These are phyloP conservation scores for Cyprinodon diabolis DNA, from an alignment of 2,797 vertebrate genomes.

Conservation along the genomic window DNA sequence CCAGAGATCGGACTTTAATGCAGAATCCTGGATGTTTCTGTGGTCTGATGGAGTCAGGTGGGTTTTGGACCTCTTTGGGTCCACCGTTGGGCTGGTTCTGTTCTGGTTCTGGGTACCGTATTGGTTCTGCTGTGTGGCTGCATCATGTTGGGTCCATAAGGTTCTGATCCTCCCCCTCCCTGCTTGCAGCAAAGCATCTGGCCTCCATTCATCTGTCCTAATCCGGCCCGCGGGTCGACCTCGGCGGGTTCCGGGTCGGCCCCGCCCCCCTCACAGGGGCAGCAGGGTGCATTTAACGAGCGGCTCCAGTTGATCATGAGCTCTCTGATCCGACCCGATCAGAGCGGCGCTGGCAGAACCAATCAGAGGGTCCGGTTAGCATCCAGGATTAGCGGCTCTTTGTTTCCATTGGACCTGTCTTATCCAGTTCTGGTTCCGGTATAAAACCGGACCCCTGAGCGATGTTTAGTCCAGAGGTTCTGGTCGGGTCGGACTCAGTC, in stretches of 20 bases:
- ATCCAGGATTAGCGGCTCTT: neutral
- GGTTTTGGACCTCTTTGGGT: too few relatives aligned
- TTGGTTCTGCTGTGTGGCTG: too few relatives aligned
- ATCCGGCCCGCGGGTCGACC: slow-evolving; percentile 33
- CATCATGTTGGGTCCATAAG: too few relatives aligned
- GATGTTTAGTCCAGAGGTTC: too few relatives aligned
- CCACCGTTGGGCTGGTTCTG: neutral
- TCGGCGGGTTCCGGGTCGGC: slow-evolving; percentile 25
- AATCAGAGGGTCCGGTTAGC: neutral
- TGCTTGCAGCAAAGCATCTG: neutral
- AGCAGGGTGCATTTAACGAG: slow-evolving; percentile 52
- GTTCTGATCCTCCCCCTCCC: neutral
- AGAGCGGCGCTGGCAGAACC: neutral
- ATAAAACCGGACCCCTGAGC: too few relatives aligned
- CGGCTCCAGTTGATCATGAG: slow-evolving; percentile 45
- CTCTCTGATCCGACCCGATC: slow-evolving; percentile 6
- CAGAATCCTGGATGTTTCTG: neutral
- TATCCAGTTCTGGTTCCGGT: neutral
- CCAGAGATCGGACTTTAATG: neutral
- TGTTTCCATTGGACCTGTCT: too few relatives aligned
- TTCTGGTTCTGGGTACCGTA: neutral
- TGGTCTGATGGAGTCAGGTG: neutral
- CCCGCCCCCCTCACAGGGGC: slow-evolving; percentile 18
- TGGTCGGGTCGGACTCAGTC: too few relatives aligned
- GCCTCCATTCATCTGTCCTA: neutral